Conservation (phyloP, 2,113 vertebrate species). For the Prietella phreatophila region DNA sequence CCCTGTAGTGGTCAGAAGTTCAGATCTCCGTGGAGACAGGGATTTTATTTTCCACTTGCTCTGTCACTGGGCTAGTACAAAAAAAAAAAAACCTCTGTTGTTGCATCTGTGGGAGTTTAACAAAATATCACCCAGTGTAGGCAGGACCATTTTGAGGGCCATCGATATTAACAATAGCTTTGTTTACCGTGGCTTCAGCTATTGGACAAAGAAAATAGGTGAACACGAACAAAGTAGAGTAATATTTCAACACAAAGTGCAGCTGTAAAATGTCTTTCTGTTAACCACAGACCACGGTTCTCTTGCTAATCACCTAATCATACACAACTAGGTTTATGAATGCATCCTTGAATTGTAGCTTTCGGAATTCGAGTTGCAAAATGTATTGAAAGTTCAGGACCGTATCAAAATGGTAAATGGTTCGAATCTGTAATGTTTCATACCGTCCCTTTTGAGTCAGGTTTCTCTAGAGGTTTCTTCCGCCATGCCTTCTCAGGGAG, state of each 20-base stretch:
- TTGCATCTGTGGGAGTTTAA: slow-evolving; percentile 1
- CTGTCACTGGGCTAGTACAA: neutral
- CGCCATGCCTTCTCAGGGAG: neutral
- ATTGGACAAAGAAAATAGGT: neutral
- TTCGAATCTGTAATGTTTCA: neutral
- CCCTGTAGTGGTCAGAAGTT: neutral
- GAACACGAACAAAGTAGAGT: neutral
- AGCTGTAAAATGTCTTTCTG: neutral
- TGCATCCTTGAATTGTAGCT: neutral
- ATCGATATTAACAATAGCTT: slow-evolving; percentile 7
- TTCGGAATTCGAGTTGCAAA: neutral
- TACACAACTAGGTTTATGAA: neutral
- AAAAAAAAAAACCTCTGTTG: neutral
- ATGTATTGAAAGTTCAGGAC: neutral
- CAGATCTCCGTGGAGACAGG: neutral
- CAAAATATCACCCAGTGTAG: slow-evolving; percentile 21
- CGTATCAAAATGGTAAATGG: neutral
- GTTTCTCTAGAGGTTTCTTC: neutral
- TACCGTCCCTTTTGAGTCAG: neutral
- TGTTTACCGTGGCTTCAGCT: slow-evolving; percentile 12
- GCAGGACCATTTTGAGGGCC: slow-evolving; percentile 6
- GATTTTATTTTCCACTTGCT: neutral
- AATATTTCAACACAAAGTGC: neutral
- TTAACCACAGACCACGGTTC: neutral
- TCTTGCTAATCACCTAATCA: neutral